Base-by-base conservation (phyloP, 1,140 invertebrate species). In the Drosophila santomea region DNA sequence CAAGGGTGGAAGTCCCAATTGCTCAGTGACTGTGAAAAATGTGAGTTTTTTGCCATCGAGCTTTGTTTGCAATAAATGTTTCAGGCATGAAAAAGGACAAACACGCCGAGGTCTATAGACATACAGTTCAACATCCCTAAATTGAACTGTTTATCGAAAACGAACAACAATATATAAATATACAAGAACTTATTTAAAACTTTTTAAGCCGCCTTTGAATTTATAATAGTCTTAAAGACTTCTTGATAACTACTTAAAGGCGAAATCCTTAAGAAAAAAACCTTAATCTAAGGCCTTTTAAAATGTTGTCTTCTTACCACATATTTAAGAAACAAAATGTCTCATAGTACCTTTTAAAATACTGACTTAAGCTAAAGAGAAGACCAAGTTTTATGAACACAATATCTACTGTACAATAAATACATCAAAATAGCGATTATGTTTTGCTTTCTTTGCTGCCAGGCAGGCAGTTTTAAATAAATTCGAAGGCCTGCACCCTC, bases 41-140 rank as follows among this genome's bases (percentile, higher is more conserved):
- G 15, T 47, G 51, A 45, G 44, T 39, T 55, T 63, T 43, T 48
- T 10, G 38, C 35, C 28, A 10, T 35, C 14, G 36, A 32, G 58
- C 60, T 72, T 36, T 48, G 61, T 64, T 61, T 69, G 61, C 74
- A 73, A 83, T 84, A 84, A 84, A 84, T 76, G 62, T 73, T 61
- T 60, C 32, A 64, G 44, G 56, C 60, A 66, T 74, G 67, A 71
- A 67, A 61, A 54, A 57, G 60, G 39, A 43, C 39, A 28, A 4
- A 14, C 55, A 56, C 36, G 39, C 11, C n/a, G 35, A 11, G 10
- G 23, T 43, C 52, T 38, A 51, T 3, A 52, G 28, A 45, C 25
- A 59, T n/a, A 47, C 35, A 45, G 32, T 25, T n/a, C 1, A 68
- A 12, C 10, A 10, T 20, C 10, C 12, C 4, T 36, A 39, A 3